Percentiles rank a stretch among this genome's conserved stretches.
phyloP scores from a whole-genome alignment of 2,888 invertebrate genomes.

The Lissonota sp. region DNA sequence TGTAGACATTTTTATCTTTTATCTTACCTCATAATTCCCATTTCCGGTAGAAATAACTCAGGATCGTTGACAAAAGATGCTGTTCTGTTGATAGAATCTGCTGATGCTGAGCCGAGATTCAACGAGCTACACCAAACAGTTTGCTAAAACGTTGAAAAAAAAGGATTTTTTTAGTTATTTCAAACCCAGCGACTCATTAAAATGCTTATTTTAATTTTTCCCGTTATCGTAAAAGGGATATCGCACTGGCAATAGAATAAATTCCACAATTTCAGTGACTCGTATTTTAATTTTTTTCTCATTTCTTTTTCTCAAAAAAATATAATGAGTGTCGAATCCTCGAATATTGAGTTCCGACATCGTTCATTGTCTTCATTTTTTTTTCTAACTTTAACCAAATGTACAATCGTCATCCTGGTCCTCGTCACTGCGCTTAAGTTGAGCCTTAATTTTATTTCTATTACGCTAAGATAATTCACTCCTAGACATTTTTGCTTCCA shows the following conservation, averaged over 20 bases:
- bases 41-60: slow-evolving; percentile 5
- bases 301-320: slow-evolving; percentile 19
- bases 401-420: slow-evolving; percentile 6
- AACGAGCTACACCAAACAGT: no score
- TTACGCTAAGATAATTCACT: slow-evolving; percentile 19
- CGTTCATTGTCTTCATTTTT: slow-evolving; percentile 1
- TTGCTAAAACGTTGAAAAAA: no score
- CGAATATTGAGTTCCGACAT: not conserved
- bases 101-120: no score
- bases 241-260: slow-evolving; percentile 17
- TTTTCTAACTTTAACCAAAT: not conserved
- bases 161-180: no score
- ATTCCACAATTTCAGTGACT: slow-evolving; percentile 24
- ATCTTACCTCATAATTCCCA: not conserved
- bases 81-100: no score
- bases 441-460: slow-evolving; percentile 33
- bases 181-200: no score
- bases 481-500: slow-evolving; percentile 6
- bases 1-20: slow-evolving; percentile 59
- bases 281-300: slow-evolving; percentile 32
- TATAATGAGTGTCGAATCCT: slow-evolving; percentile 30
- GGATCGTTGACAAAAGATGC: no score
- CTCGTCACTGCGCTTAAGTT: slow-evolving; percentile 32
- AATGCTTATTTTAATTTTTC: no score
- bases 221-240: not conserved